Percentiles rank a stretch among this genome's conserved stretches.
These are phyloP conservation scores for Acrocyrtus sp. DNA, from an alignment of 2,888 invertebrate species.

Conservation along the genomic window DNA sequence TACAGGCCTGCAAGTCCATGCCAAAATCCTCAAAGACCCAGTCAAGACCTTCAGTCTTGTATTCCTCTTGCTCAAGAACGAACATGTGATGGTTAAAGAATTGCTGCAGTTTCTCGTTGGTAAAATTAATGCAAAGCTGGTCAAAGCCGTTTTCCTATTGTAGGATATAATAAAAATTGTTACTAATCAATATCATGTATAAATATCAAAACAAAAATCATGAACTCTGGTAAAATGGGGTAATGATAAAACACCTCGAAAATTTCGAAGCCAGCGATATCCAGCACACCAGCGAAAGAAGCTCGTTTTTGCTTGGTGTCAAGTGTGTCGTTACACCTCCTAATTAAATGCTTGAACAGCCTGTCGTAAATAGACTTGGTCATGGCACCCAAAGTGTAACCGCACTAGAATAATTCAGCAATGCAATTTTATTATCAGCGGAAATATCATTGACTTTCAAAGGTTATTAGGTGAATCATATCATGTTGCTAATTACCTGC, in stretches of 20 bases:
- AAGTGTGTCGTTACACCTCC: conserved; percentile 70
- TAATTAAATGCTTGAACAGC: conserved; percentile 69
- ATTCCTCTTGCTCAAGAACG: conserved; percentile 97
- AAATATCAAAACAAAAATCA: neutral
- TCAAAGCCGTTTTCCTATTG: conserved; percentile 92
- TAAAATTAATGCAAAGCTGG: conserved; percentile 98
- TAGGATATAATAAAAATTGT: neutral
- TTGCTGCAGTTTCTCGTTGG: conserved; percentile 97
- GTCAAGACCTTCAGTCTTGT: conserved; percentile 92
- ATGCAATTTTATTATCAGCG: neutral
- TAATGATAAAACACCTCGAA: conserved; percentile 69
- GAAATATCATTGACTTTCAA: too few relatives aligned
- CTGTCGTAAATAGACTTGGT: conserved; percentile 66
- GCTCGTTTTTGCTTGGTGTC: conserved; percentile 70
- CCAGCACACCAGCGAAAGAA: conserved; percentile 72
- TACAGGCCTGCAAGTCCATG: conserved; percentile 95
- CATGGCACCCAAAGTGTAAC: conserved; percentile 65
- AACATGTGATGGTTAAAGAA: conserved; percentile 99
- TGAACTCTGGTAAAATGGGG: neutral
- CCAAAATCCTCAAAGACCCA: conserved; percentile 98
- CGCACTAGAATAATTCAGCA: conserved; percentile 63
- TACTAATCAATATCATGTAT: neutral
- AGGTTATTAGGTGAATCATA: neutral
- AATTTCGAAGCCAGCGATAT: conserved; percentile 74
- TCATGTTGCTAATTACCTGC: conserved; percentile 62